Evolutionary conservation across 2,797 vertebrate genomes (phyloP).

Genomic region (Cryptoblepharus egeriae): DNA sequence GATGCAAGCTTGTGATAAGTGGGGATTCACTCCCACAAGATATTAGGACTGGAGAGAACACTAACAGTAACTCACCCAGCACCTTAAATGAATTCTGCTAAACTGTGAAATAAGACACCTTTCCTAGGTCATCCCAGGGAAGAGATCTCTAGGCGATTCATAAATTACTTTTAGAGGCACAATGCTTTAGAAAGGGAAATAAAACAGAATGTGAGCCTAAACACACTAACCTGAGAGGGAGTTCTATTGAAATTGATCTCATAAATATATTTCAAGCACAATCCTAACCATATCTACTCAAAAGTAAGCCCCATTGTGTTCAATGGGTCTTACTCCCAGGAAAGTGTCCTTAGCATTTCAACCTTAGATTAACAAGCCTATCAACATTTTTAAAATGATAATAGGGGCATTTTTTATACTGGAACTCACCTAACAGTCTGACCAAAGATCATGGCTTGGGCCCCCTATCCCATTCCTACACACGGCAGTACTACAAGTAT

Average conservation of each 20-base stretch:
- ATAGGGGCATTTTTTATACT: background rate
- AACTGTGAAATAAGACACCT: slow-evolving; percentile 26
- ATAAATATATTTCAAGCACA: background rate
- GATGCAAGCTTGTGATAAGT: slow-evolving; percentile 10
- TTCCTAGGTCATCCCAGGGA: slow-evolving; percentile 20
- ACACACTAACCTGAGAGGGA: background rate
- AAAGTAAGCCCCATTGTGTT: too few relatives aligned
- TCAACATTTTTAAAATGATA: background rate
- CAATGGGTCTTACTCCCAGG: too few relatives aligned
- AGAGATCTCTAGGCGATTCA: slow-evolving; percentile 32
- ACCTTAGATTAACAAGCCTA: background rate
- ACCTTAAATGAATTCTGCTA: slow-evolving; percentile 25
- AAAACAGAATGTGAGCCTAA: background rate
- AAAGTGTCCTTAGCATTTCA: too few relatives aligned
- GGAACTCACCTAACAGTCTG: background rate
- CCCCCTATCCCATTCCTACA: too few relatives aligned
- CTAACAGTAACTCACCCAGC: slow-evolving; percentile 11
- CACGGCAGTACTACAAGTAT: too few relatives aligned
- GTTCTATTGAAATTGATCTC: background rate
- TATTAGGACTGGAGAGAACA: slow-evolving; percentile 29
- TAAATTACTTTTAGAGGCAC: slow-evolving; percentile 15
- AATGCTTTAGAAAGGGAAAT: slow-evolving; percentile 8
- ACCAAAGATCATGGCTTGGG: background rate
- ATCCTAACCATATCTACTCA: too few relatives aligned
- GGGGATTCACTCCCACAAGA: slow-evolving; percentile 7